Percentiles rank a stretch among this genome's conserved stretches.
Conservation (phyloP, 1,140 invertebrate species). For the Scylla paramamosain region DNA sequence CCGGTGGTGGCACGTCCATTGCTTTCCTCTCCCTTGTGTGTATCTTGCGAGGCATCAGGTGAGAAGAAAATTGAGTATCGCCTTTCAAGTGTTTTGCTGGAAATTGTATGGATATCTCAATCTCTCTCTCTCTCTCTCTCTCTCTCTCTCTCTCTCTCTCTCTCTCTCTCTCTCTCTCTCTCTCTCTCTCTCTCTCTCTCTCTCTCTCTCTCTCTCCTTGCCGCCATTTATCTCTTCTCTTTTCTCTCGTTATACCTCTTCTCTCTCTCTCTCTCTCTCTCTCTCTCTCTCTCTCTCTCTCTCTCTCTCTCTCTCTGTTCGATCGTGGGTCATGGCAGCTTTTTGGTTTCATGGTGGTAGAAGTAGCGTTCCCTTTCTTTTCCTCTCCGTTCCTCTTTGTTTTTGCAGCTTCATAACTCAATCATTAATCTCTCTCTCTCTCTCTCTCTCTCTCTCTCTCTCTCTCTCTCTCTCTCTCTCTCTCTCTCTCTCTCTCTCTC, state of each 20-base stretch:
- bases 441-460: too few species aligned
- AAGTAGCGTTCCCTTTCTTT: too few species aligned
- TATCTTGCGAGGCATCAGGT: background rate
- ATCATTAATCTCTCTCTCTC: background rate
- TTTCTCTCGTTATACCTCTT: background rate
- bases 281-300: conserved; percentile 28
- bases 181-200: background rate
- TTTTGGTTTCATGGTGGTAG: too few species aligned
- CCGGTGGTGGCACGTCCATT: background rate
- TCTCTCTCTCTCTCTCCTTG: background rate
- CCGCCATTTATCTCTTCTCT: background rate
- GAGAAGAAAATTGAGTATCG: conserved; percentile 6
- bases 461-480: too few species aligned
- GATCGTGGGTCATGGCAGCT: too few species aligned
- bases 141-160: conserved; percentile 33
- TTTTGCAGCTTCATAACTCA: too few species aligned
- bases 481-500: too few species aligned
- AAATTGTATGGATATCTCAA: background rate
- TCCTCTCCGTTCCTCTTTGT: too few species aligned
- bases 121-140: background rate
- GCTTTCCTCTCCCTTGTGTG: background rate
- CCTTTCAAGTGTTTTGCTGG: background rate
- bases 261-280: conserved; percentile 46
- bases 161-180: conserved; percentile 12
- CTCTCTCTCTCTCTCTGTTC: background rate